Percentiles rank a stretch among this genome's conserved stretches.
Evolutionary conservation across 2,888 invertebrate species (phyloP).

Genomic region (Sarcophaga subvicina): DNA sequence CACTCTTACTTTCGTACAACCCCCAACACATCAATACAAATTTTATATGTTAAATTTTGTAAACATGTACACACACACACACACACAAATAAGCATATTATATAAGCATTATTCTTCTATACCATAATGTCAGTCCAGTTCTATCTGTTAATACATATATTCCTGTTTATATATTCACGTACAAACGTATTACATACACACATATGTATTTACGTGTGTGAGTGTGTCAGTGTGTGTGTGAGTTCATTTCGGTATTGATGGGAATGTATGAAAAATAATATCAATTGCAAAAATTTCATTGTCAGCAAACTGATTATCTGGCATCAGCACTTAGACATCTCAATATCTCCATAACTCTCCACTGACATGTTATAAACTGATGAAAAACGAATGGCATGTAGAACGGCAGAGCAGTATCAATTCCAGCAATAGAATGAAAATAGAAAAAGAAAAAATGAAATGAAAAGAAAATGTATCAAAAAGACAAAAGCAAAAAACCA

Average conservation of each 20-base stretch:
- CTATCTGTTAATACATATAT: conserved; percentile 10
- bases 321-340: conserved; percentile 69
- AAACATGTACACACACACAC: conserved; percentile 2
- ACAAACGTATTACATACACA: neutral
- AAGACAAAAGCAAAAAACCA: neutral
- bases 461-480: neutral
- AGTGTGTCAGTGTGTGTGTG: neutral
- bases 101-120: neutral
- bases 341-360: conserved; percentile 66
- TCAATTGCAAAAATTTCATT: conserved; percentile 68
- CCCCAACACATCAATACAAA: conserved; percentile 1
- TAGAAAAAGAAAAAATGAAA: neutral
- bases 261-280: conserved; percentile 63
- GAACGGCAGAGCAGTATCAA: conserved; percentile 15
- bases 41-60: neutral
- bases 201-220: neutral
- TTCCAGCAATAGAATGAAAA: conserved; percentile 13
- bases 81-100: conserved; percentile 9
- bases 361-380: conserved; percentile 49
- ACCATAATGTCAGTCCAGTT: conserved; percentile 29
- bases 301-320: conserved; percentile 69
- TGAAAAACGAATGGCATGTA: conserved; percentile 60
- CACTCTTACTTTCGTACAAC: neutral
- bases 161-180: no score
- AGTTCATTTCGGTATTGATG: conserved; percentile 37